These are phyloP conservation scores for Pachyramphus minor DNA, from an alignment of 2,113 vertebrate species.

Conservation along the genomic window DNA sequence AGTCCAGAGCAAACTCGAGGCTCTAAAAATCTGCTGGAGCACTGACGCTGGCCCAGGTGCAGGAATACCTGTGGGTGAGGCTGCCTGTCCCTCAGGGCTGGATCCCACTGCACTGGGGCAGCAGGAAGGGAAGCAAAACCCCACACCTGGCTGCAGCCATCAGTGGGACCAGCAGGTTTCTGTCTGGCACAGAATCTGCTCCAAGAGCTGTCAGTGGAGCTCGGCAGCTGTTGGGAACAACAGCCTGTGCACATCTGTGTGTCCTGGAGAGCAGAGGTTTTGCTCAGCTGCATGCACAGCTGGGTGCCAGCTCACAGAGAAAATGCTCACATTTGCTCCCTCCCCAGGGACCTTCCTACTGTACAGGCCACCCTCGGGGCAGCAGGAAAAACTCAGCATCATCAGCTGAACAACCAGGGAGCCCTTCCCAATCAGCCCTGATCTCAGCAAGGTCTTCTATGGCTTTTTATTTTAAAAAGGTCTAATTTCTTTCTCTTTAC, in stretches of 20 bases:
- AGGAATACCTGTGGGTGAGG: accelerated
- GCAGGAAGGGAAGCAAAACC: not conserved
- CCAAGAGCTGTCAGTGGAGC: accelerated
- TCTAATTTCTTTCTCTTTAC: constrained; percentile 1
- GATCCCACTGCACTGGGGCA: accelerated
- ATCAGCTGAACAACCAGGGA: not conserved
- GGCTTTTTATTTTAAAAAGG: not conserved
- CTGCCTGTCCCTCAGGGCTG: not conserved
- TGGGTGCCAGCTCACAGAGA: not conserved
- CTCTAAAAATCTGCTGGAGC: not conserved
- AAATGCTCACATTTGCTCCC: not conserved
- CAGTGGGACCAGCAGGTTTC: not conserved
- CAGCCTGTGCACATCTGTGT: not conserved
- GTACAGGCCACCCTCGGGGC: accelerated
- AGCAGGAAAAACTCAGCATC: not conserved
- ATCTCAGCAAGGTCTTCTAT: not conserved
- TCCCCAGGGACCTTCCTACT: not conserved
- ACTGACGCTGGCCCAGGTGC: not conserved
- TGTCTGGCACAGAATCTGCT: not conserved
- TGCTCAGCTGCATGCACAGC: not conserved
- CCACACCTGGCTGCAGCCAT: accelerated
- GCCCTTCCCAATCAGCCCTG: not conserved
- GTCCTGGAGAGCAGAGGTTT: not conserved
- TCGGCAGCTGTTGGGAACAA: not conserved
- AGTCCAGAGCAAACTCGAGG: not conserved